Base-by-base conservation (phyloP, 2,888 invertebrate species). In the Sturmia bella region DNA sequence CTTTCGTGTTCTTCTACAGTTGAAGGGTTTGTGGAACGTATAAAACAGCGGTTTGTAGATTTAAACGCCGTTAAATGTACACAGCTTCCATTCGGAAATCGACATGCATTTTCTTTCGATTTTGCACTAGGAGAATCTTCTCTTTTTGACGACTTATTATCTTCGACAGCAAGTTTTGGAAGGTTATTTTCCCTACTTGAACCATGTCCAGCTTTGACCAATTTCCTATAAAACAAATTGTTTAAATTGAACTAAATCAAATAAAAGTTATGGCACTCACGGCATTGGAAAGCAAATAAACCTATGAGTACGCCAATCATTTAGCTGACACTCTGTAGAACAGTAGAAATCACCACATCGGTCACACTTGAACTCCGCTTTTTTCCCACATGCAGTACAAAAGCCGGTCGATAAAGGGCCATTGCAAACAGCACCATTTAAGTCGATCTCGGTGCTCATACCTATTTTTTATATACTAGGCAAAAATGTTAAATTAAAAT, bases 291-390 rank as follows among this genome's bases (percentile, higher is more conserved):
- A 85, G 52, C 87, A 87, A 32, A 87, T 85, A 57, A 84, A 87
- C 15, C 87, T 85, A 80, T 87, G 87, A 17, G 64, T 77, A 11
- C 64, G 73, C 87, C 86, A 87, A 83, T 87, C 87, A 11, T 82
- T 84, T 13, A 73, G 68, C 32, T 87, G 87, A 7, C 87, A 87
- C 19, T 73, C 56, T 6, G 83, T 84, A 0, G 87, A 87, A 57
- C 87, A 87, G 69, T 87, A 87, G 37, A 74, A 86, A 52, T 87
- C 87, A 3, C 84, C 86, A 72, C 87, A 87, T 1, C 87, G 84
- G 12, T 85, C 80, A 64, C 87, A 87, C 13, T 86, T 80, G 15
- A 83, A 80, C 0, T 83, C 76, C 0, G 86, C 63, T 1, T 21
- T 21, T n/a, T 83, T 64, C 3, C 78, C 57, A 63, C 87, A 87